Evolutionary conservation across 2,888 invertebrate genomes (phyloP).

Genomic region (Melolontha melolontha): DNA sequence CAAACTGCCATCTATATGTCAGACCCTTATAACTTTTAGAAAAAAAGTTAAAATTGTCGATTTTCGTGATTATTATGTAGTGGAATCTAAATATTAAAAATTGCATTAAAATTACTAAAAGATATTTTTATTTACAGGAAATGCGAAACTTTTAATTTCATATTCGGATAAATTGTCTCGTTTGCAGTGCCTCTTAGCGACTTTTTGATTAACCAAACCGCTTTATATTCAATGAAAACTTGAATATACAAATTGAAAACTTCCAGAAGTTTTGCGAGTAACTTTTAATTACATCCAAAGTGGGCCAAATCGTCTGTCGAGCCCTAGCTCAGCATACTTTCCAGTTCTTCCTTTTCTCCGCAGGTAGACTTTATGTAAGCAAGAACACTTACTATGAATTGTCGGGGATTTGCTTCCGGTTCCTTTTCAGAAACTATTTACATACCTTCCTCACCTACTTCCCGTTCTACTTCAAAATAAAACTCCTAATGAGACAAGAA

Average conservation of each 20-base stretch:
- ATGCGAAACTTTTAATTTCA: no score
- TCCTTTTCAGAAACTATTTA: conserved; percentile 3
- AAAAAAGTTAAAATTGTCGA: no score
- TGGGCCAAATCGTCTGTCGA: conserved; percentile 12
- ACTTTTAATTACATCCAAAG: conserved; percentile 31
- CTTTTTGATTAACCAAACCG: conserved; percentile 16
- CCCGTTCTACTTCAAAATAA: neutral
- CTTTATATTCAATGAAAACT: conserved; percentile 23
- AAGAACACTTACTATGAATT: no score
- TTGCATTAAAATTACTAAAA: no score
- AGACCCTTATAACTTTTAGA: no score
- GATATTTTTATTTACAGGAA: no score
- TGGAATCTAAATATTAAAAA: no score
- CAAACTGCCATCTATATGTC: no score
- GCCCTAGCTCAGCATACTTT: neutral
- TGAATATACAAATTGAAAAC: conserved; percentile 20
- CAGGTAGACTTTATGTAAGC: no score
- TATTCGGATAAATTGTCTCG: no score
- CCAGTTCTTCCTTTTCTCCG: neutral
- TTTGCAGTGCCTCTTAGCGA: no score
- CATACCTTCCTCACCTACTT: neutral
- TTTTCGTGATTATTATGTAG: no score
- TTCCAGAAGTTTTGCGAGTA: conserved; percentile 19
- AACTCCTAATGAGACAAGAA: conserved; percentile 30
- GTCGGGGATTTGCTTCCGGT: neutral